Evolutionary conservation across 1,140 invertebrate species (phyloP).

Genomic region (Drosophila azteca): DNA sequence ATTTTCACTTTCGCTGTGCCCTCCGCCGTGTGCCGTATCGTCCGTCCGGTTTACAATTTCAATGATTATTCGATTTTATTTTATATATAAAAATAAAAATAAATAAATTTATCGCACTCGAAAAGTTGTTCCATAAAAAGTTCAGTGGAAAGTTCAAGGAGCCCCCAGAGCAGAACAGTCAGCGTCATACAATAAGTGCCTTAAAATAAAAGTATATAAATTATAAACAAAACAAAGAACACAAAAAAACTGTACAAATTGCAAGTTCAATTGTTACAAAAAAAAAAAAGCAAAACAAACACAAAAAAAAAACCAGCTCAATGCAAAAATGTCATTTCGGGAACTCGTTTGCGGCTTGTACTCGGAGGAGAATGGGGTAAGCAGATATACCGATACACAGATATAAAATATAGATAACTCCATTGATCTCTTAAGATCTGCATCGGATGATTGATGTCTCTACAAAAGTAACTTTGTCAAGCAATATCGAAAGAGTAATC

Average conservation of each 20-base stretch:
- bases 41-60: conserved; percentile 7
- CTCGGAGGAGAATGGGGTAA: conserved; percentile 73
- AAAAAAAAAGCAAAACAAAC: conserved; percentile 13
- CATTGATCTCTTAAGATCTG: too few relatives aligned
- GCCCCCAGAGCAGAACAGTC: conserved; percentile 9
- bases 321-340: conserved; percentile 74
- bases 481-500: too few relatives aligned
- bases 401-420: conserved; percentile 4
- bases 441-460: too few relatives aligned
- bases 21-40: conserved; percentile 1
- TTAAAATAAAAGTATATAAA: conserved; percentile 52
- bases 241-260: conserved; percentile 19
- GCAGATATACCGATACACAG: conserved; percentile 10
- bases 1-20: conserved; percentile 71
- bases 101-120: conserved; percentile 19
- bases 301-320: conserved; percentile 12
- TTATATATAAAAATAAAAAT: conserved; percentile 31
- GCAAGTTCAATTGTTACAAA: conserved; percentile 29
- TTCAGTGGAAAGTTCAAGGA: conserved; percentile 64
- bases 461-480: too few relatives aligned
- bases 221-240: conserved; percentile 44
- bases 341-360: conserved; percentile 75
- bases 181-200: conserved; percentile 24
- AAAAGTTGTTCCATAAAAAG: conserved; percentile 67
- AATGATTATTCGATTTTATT: conserved; percentile 32